phyloP scores from a whole-genome alignment of 2,888 invertebrate species.

The Lycocerus yunnanus region DNA sequence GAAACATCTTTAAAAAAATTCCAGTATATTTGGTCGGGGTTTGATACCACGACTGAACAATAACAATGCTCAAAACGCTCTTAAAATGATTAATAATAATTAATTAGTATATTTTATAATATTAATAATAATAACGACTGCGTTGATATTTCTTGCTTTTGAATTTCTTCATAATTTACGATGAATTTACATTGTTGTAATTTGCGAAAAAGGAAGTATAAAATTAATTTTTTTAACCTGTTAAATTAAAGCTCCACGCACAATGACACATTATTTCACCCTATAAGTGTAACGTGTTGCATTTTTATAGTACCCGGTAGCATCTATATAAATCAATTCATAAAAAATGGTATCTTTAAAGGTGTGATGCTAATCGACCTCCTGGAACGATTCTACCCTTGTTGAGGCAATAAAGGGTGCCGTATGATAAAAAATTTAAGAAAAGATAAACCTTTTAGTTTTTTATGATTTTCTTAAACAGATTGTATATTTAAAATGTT shows the following conservation, averaged over 20 bases:
- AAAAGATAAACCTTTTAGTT: constrained; percentile 9
- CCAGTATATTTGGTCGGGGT: too few relatives aligned
- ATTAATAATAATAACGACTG: too few relatives aligned
- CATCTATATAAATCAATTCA: constrained; percentile 49
- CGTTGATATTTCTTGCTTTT: too few relatives aligned
- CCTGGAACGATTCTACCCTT: constrained; percentile 46
- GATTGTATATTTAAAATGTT: too few relatives aligned
- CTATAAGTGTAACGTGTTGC: constrained; percentile 1
- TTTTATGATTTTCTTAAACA: background rate
- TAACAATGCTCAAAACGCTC: too few relatives aligned
- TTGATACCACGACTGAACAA: too few relatives aligned
- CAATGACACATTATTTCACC: constrained; percentile 6
- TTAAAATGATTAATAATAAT: too few relatives aligned
- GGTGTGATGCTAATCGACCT: constrained; percentile 51
- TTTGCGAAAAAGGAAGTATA: too few relatives aligned
- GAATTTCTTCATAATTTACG: too few relatives aligned
- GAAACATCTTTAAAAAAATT: too few relatives aligned
- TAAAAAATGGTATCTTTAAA: constrained; percentile 41
- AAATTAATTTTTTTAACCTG: background rate
- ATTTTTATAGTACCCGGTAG: constrained; percentile 37
- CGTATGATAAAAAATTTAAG: constrained; percentile 8
- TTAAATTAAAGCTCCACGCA: background rate
- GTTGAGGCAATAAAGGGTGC: constrained; percentile 42
- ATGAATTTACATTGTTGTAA: too few relatives aligned
- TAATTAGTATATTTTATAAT: too few relatives aligned